Evolutionary conservation across 2,113 vertebrate genomes (phyloP).

Genomic region (Plectropomus leopardus): DNA sequence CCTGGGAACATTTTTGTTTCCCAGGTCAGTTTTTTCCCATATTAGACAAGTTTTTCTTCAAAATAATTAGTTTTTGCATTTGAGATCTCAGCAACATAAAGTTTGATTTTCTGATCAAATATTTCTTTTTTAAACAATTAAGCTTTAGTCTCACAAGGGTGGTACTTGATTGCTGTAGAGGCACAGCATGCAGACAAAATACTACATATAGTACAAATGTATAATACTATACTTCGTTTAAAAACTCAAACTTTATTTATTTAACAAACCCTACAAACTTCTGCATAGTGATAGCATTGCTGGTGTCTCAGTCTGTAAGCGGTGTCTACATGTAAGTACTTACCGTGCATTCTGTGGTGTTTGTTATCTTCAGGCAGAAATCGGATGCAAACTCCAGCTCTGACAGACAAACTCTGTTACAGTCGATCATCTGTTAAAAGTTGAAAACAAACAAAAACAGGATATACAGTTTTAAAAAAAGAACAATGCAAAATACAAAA

Average conservation of each 20-base stretch:
- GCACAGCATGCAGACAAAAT: not conserved
- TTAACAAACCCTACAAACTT: conserved; percentile 1
- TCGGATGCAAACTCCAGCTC: conserved; percentile 93
- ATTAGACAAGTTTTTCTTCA: not conserved
- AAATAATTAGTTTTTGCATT: not conserved
- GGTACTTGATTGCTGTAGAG: not conserved
- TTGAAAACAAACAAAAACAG: conserved; percentile 28
- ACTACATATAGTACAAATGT: no score
- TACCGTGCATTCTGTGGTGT: conserved; percentile 90
- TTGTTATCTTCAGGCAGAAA: conserved; percentile 89
- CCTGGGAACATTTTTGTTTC: not conserved
- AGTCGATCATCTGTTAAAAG: conserved; percentile 88
- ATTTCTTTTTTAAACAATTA: not conserved
- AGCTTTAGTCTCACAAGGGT: not conserved
- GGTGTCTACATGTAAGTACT: conserved; percentile 59
- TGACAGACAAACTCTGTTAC: conserved; percentile 85
- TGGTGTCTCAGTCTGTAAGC: not conserved
- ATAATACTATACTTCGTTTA: no score
- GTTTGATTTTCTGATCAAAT: not conserved
- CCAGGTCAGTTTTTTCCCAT: not conserved
- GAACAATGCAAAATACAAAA: no score
- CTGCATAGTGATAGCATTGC: not conserved
- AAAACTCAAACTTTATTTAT: not conserved
- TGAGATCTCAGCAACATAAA: not conserved
- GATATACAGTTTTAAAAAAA: no score